Evolutionary conservation across 2,113 vertebrate genomes (phyloP).

Genomic region (Chroicocephalus ridibundus): DNA sequence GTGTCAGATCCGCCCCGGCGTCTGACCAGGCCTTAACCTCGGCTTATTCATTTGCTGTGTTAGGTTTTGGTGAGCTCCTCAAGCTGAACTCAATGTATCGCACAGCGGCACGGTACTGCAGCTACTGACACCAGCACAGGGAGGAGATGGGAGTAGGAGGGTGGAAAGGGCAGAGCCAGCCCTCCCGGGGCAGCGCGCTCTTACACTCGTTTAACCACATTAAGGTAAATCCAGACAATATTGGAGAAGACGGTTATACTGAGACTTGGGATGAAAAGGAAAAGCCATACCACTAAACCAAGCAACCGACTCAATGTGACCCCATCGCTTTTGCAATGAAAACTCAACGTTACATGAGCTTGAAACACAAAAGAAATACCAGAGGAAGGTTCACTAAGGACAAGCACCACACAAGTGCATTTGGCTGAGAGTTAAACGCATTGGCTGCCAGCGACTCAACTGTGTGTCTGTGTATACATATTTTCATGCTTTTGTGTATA

Average conservation of each 20-base stretch:
- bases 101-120: rapidly evolving
- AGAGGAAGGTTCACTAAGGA: background rate
- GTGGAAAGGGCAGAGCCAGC: background rate
- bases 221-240: background rate
- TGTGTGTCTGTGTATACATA: background rate
- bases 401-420: background rate
- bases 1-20: background rate
- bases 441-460: background rate
- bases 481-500: background rate
- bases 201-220: background rate
- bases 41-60: too few relatives aligned
- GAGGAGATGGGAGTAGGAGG: background rate
- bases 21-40: background rate
- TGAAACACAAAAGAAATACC: background rate
- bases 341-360: background rate
- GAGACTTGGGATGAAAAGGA: background rate
- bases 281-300: background rate
- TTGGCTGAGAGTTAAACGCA: background rate
- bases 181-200: rapidly evolving
- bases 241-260: background rate
- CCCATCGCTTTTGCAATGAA: background rate
- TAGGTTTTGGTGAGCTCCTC: background rate
- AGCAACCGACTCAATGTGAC: background rate
- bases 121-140: background rate
- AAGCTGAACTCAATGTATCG: rapidly evolving